These are phyloP conservation scores for Laspeyria flexula DNA, from an alignment of 2,888 invertebrate species.

Conservation along the genomic window DNA sequence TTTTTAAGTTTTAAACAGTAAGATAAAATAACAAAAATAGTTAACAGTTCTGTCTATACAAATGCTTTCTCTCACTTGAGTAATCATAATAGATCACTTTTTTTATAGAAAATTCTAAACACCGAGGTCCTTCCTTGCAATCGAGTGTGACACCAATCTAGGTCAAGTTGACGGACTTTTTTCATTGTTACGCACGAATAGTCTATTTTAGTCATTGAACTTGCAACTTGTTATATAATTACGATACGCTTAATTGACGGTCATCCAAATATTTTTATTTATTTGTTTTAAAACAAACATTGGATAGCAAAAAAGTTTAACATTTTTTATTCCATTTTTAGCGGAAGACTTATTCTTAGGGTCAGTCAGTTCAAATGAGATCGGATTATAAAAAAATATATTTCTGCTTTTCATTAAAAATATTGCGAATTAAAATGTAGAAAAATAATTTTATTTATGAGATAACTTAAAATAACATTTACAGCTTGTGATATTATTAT, in stretches of 20 bases:
- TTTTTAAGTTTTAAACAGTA: too few species aligned
- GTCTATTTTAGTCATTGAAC: slow-evolving; percentile 75
- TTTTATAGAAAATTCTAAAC: slow-evolving; percentile 33
- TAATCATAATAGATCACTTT: not conserved
- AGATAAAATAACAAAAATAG: too few species aligned
- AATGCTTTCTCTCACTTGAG: not conserved
- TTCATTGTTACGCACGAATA: slow-evolving; percentile 70
- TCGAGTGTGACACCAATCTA: slow-evolving; percentile 68
- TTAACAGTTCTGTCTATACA: too few species aligned
- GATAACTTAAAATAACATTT: too few species aligned
- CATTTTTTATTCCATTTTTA: slow-evolving; percentile 14
- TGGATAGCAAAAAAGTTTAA: not conserved
- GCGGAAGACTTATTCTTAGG: slow-evolving; percentile 39
- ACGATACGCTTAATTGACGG: slow-evolving; percentile 47
- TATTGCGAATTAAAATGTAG: too few species aligned
- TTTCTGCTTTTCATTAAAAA: too few species aligned
- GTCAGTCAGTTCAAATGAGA: slow-evolving; percentile 34
- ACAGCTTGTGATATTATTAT: too few species aligned
- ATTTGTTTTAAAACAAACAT: slow-evolving; percentile 19
- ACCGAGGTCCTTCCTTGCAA: slow-evolving; percentile 61
- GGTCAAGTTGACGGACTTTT: slow-evolving; percentile 82
- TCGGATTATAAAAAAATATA: not conserved
- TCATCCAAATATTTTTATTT: slow-evolving; percentile 24
- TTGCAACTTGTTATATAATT: slow-evolving; percentile 64
- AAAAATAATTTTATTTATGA: too few species aligned